phyloP scores from a whole-genome alignment of 2,113 vertebrate species.

The Ictidomys tridecemlineatus region DNA sequence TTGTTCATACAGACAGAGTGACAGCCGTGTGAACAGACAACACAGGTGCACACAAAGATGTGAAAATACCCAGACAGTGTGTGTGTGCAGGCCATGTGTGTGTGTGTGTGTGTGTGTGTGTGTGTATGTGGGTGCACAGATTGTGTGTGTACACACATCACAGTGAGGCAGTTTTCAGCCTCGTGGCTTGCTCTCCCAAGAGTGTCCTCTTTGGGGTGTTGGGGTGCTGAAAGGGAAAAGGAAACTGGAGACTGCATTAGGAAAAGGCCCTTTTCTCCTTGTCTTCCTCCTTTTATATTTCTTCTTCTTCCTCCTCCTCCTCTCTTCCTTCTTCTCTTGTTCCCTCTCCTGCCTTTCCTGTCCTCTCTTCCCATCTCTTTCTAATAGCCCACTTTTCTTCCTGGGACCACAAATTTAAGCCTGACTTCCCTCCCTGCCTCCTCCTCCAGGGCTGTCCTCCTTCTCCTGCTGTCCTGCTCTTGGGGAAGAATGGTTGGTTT shows the following conservation, averaged over 20 bases:
- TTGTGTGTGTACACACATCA: background rate
- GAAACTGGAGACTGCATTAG: background rate
- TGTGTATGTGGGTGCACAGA: background rate
- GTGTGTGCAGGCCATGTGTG: background rate
- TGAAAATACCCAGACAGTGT: background rate
- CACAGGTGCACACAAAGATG: background rate
- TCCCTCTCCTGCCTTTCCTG: background rate
- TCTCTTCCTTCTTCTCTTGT: background rate
- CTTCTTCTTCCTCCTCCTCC: no score
- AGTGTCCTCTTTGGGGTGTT: no score
- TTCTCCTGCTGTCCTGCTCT: background rate
- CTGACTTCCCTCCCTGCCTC: background rate
- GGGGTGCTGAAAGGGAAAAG: background rate
- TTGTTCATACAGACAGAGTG: background rate
- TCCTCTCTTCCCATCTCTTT: no score
- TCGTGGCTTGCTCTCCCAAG: rapidly evolving
- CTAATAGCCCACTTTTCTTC: rapidly evolving
- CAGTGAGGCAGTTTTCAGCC: background rate
- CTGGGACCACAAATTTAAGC: background rate
- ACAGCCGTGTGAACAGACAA: background rate
- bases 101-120: background rate
- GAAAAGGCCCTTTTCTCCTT: background rate
- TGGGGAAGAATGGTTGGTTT: background rate
- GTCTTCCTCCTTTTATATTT: no score
- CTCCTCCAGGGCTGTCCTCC: rapidly evolving